Conservation (phyloP, 1,140 invertebrate genomes). For the Pentalonia nigronervosa region DNA sequence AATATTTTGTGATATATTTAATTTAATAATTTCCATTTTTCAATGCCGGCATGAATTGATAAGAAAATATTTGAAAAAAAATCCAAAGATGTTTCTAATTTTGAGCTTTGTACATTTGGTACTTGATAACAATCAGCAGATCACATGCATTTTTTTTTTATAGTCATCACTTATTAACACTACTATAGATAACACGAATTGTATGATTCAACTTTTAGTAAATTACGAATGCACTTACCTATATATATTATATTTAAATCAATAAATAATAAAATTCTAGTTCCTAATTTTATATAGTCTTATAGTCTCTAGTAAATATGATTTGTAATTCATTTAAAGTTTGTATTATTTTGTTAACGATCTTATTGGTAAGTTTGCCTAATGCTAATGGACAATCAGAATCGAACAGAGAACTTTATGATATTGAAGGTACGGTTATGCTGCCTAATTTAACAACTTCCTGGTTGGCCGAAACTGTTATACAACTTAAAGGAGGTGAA, state of each 20-base stretch:
- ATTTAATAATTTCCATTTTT: background rate
- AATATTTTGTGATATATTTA: background rate
- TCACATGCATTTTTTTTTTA: background rate
- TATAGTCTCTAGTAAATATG: background rate
- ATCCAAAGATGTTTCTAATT: background rate
- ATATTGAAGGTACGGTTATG: slow-evolving; percentile 74
- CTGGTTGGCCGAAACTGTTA: slow-evolving; percentile 80
- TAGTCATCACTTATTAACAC: too few species aligned
- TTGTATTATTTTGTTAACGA: background rate
- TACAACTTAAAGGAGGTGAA: slow-evolving; percentile 88
- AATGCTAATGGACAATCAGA: slow-evolving; percentile 21
- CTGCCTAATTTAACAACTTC: slow-evolving; percentile 69
- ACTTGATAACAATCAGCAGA: background rate
- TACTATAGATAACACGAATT: background rate
- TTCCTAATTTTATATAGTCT: background rate
- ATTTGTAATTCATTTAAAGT: background rate
- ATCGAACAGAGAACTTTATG: slow-evolving; percentile 54
- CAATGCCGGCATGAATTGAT: background rate
- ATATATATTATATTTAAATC: slow-evolving; percentile 17
- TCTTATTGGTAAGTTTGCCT: background rate
- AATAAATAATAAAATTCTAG: background rate
- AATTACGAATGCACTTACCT: background rate
- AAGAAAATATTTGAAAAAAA: background rate
- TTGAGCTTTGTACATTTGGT: background rate
- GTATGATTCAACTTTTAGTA: background rate